Evolutionary conservation across 2,888 invertebrate species (phyloP), one percentile per base, ranked within the genome.

Genomic region (Sceliomorpha sp.): DNA sequence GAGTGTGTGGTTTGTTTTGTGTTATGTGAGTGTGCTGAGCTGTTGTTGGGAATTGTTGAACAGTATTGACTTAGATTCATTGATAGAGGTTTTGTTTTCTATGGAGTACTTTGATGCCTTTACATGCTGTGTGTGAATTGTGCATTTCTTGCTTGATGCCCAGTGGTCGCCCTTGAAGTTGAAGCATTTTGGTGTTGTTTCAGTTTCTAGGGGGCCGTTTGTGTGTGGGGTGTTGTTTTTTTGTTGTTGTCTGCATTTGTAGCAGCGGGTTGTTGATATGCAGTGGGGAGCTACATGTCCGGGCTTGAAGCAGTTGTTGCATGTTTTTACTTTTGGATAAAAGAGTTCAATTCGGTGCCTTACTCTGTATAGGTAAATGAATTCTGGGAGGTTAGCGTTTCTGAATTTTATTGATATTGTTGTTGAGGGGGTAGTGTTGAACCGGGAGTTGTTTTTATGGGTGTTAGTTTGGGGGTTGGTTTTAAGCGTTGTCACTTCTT

Each of bases 391-490:
- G 8, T 9, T 10, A 1, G 1, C 13, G 13, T 47, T 47, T 13
- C 24, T 6, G 7, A 47, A 47, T 20, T 47, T 47, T 1, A 47
- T 47, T 1, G 34, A 47, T 9, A 32, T 8, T 10, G 47, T 20
- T 20, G 5, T 5, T 9, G 31, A 17, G 32, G n/a, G n/a, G n/a
- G n/a, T n/a, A n/a, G n/a, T n/a, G n/a, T n/a, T n/a, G n/a, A n/a
- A n/a, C n/a, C n/a, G 1, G 29, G 15, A 10, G 8, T 37, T 3
- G 14, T 37, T 37, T 37, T n/a, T 29, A n/a, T n/a, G 6, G 4
- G 6, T 29, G 4, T n/a, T 29, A n/a, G 4, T 29, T 29, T n/a
- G n/a, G 29, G n/a, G 29, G n/a, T 9, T 29, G 29, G 6, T 29
- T 24, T n/a, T n/a, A n/a, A n/a, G n/a, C n/a, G n/a, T n/a, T n/a